Base-by-base conservation (phyloP, 2,797 vertebrate genomes). In the Chromobotia macracanthus region DNA sequence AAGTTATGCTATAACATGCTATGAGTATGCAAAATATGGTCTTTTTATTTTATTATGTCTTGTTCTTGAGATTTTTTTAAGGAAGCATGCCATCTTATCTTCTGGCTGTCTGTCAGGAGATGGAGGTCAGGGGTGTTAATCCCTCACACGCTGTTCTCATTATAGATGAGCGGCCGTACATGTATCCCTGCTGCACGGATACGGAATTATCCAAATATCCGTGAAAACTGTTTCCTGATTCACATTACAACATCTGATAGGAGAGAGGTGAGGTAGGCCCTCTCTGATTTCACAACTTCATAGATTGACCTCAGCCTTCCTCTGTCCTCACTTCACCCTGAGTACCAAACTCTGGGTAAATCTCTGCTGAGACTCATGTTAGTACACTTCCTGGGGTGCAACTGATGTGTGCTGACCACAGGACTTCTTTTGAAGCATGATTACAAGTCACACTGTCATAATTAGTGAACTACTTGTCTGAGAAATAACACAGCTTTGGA, bases 231-330 rank as follows among this genome's bases (percentile, higher is more conserved):
- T 63, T 63, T 78, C 6, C 31, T 53, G 25, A 51, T 63, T 78
- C 6, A 64, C 53, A 61, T 51, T 63, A 70, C 46, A 78, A 31
- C 67, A 64, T 78, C 68, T 65, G 56, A 70, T 38, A 77, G 51
- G 11, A 46, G 38, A 67, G 51, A 56, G 65, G 21, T 67, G 19
- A 75, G 56, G 23, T 21, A 7, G 3, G 21, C 23, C 69, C 60
- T 69, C 41, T 48, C 38, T 16, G 65, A 78, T 78, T 70, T 78
- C 67, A 70, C 56, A 78, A 71, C 58, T 41, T 35, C 3, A 50
- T 25, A 68, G 25, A 69, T 41, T 60, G 41, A 60, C 68, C 55
- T 53, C 73, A 25, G 31, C 31, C 35, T 67, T 56, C 11, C 13
- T 35, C 5, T 63, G 67, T 78, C 67, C 67, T 78, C 25, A 48